These are phyloP conservation scores for Aporophyla lueneburgensis DNA, from an alignment of 2,888 invertebrate species.

Conservation along the genomic window DNA sequence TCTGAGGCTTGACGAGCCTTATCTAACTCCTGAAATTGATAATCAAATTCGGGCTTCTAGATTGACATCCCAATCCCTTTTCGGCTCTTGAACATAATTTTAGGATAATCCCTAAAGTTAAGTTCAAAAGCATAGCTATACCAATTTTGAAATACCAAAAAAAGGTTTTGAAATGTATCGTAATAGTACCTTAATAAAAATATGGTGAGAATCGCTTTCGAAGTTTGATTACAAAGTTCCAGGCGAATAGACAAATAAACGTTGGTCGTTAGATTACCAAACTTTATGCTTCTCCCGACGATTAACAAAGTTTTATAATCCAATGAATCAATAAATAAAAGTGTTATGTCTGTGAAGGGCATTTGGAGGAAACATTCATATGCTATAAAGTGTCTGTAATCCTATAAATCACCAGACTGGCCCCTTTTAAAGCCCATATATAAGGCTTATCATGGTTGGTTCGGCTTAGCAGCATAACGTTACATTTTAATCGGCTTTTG, in stretches of 20 bases:
- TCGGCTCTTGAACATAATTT: neutral
- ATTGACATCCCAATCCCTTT: neutral
- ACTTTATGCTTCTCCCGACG: constrained; percentile 42
- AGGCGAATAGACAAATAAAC: constrained; percentile 46
- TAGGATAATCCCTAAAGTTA: neutral
- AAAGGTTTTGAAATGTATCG: constrained; percentile 2
- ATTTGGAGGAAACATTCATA: constrained; percentile 1
- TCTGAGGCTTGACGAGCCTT: neutral
- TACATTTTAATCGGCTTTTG: constrained; percentile 2
- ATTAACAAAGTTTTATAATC: constrained; percentile 54
- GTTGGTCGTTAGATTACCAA: constrained; percentile 32
- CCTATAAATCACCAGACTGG: constrained; percentile 13
- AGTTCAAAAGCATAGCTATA: neutral
- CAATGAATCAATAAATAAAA: constrained; percentile 44
- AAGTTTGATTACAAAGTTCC: constrained; percentile 44
- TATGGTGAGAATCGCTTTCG: constrained; percentile 24
- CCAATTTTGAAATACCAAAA: neutral
- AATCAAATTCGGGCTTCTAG: neutral
- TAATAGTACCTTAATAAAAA: constrained; percentile 18
- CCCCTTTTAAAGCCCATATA: neutral
- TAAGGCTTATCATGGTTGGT: constrained; percentile 8
- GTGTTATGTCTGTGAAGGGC: neutral
- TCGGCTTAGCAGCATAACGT: constrained; percentile 1
- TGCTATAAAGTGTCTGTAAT: neutral
- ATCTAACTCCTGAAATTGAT: neutral